Base-by-base conservation (phyloP, 2,888 invertebrate species). In the Meteorus colon region DNA sequence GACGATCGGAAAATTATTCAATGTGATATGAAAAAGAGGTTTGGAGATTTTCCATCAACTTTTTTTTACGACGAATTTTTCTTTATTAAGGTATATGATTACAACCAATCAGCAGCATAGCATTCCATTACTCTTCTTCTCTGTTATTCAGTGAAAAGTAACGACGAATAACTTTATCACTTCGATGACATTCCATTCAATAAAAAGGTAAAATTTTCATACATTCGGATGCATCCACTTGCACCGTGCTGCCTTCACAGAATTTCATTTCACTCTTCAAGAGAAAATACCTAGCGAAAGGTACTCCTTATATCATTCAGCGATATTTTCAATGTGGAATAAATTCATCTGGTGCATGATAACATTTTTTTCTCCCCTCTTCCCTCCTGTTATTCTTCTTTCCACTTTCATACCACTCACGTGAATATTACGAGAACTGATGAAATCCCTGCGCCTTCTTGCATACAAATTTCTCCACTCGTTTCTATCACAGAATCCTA, bases 121-220 rank as follows among this genome's bases (percentile, higher is more conserved):
- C 5, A 29, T 12, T 63, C 14, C 34, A 34, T 48, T 24, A 51
- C 29, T 68, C 19, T 51, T 1, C 51, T 68, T 14, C 27, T 16
- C n/a, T 0, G 48, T n/a, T 16, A 48, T 8, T 16, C 48, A 55
- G 55, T 31, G 31, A n/a, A 51, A 6, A 55, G 51, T n/a, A 45
- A 4, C 24, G 19, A 55, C 45, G 19, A 31, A 31, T 27, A 27
- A 55, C 60, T 34, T 60, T 70, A 70, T 70, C 60, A 29, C 31
- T 60, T 34, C 14, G 31, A 60, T 34, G 37, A 59, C 60, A 70
- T 37, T 59, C 70, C 4, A 70, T 60, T 37, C 55, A 70, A 60
- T 70, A 70, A 69, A 69, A 70, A n/a, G 29, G 59, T 55, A 29
- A 70, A 70, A 59, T 31, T 24, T 34, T 37, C 24, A 31, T 34